Percentiles rank a stretch among this genome's conserved stretches.
phyloP scores from a whole-genome alignment of 2,888 invertebrate species.

The Digitonthophagus gazella region DNA sequence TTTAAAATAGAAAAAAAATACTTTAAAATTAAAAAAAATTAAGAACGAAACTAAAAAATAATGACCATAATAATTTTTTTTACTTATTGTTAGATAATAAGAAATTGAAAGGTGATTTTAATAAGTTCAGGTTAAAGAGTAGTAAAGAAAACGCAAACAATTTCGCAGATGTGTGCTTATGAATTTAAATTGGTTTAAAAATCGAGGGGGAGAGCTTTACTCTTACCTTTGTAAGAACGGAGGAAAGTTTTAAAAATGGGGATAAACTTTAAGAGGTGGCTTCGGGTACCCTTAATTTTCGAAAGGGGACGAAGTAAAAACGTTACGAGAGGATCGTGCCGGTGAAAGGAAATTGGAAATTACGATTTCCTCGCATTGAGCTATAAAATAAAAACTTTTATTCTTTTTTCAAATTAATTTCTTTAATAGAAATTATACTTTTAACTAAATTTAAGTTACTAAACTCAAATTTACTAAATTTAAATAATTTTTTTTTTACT shows the following conservation, averaged over 20 bases:
- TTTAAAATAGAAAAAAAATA: no score
- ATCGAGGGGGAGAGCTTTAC: background rate
- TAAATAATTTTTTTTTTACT: no score
- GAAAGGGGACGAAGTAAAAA: background rate
- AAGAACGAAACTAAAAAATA: no score
- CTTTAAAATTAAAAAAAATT: no score
- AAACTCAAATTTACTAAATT: no score
- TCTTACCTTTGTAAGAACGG: background rate
- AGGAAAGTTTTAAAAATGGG: background rate
- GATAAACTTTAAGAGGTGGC: background rate
- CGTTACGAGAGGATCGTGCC: background rate
- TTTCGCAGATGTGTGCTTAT: slow-evolving; percentile 44
- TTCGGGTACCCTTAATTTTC: slow-evolving; percentile 27
- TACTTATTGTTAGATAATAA: no score
- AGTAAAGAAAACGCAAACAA: background rate
- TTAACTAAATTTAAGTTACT: no score
- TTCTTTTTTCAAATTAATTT: no score
- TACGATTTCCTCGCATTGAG: background rate
- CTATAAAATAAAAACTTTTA: no score
- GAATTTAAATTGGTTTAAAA: slow-evolving; percentile 48
- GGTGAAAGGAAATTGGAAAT: background rate
- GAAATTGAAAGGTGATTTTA: no score
- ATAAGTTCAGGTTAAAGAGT: background rate
- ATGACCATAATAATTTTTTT: no score
- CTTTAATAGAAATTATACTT: no score